phyloP scores from a whole-genome alignment of 2,113 vertebrate genomes.

The Ranitomeya variabilis region DNA sequence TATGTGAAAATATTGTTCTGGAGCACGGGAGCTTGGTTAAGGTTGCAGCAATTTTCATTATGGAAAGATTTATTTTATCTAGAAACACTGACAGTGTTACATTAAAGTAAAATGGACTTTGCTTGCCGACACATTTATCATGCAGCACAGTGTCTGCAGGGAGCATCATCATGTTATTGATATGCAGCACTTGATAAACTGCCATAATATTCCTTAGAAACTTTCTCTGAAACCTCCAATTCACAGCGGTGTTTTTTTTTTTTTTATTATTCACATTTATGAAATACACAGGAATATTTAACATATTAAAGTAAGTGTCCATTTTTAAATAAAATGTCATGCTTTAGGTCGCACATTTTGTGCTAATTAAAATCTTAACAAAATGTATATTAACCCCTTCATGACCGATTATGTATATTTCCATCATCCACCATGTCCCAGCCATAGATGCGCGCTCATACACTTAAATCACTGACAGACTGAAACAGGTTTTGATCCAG shows the following conservation, averaged over 20 bases:
- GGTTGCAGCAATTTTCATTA: slow-evolving; percentile 54
- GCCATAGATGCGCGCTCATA: too few relatives aligned
- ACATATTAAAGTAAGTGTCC: not conserved
- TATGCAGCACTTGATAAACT: slow-evolving; percentile 50
- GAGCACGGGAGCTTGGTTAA: slow-evolving; percentile 36
- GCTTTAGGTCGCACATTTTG: too few relatives aligned
- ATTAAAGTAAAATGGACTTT: slow-evolving; percentile 55
- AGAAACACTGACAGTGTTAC: slow-evolving; percentile 46
- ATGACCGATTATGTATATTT: too few relatives aligned
- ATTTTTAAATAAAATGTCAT: not conserved
- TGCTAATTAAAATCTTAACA: too few relatives aligned
- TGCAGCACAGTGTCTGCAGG: slow-evolving; percentile 29
- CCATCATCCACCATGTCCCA: too few relatives aligned
- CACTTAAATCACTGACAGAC: too few relatives aligned
- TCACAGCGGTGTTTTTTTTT: not conserved
- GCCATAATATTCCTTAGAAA: slow-evolving; percentile 31
- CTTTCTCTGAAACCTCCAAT: not conserved
- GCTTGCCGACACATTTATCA: slow-evolving; percentile 48
- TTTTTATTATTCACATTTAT: not conserved
- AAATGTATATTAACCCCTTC: too few relatives aligned
- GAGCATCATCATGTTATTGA: slow-evolving; percentile 40
- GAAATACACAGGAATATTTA: not conserved
- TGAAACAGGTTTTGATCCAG: too few relatives aligned
- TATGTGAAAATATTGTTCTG: slow-evolving; percentile 38
- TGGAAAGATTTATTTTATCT: slow-evolving; percentile 57